Evolutionary conservation across 2,113 vertebrate genomes (phyloP), one percentile per base, ranked within the genome.

Genomic region (Colaptes auratus): DNA sequence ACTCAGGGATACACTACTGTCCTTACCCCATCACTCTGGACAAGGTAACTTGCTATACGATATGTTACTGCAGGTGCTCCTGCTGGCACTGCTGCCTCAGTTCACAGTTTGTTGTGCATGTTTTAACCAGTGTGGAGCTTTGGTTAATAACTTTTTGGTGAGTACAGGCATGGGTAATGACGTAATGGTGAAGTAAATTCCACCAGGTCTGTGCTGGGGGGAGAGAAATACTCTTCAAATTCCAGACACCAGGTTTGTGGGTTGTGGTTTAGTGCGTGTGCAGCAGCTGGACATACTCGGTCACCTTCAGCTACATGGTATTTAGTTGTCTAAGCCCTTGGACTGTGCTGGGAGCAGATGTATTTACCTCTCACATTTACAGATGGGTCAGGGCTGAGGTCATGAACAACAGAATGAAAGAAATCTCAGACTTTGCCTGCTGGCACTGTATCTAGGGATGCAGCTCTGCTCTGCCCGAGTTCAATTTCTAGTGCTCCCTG

Each of bases 401-500:
- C 92, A 88, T 16, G 20, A 80, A 61, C 61, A 85, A 52, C 53
- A n/a, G 50, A 93, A 25, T 5, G n/a, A 89, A 96, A 89, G 75
- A 92, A 92, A 63, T 50, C 75, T 91, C 87, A 77, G 86, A 33
- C 55, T 89, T 81, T 85, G 20, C 71, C 91, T 82, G 81, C 75
- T 20, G 75, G 79, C 48, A 1, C n/a, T 72, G 60, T 70, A 2
- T 75, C 35, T 44, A 87, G 89, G 85, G 73, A 80, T 90, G 74
- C 71, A 82, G 64, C 71, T 81, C 52, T 86, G 35, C 66, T 91
- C 82, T 72, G 42, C 65, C 64, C 3, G 59, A 93, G 78, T 86
- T 89, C 82, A 80, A 76, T 95, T 89, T 91, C 85, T 80, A 89
- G 65, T 90, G 87, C 81, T 92, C 92, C 58, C 83, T 97, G 95